phyloP scores from a whole-genome alignment of 2,797 vertebrate species.

The Channallabes apus region DNA sequence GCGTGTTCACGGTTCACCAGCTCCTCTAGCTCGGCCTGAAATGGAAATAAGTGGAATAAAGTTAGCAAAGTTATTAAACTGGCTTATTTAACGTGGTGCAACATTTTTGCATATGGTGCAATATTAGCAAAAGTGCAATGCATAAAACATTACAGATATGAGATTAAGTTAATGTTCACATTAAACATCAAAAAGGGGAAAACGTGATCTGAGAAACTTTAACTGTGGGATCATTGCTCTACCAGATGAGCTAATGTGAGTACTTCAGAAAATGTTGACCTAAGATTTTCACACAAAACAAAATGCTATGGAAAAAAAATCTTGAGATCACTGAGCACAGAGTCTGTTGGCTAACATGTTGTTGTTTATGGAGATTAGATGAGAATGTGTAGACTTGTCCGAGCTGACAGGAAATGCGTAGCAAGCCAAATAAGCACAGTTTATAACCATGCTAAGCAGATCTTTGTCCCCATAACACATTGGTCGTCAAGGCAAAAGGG shows the following conservation, averaged over 20 bases:
- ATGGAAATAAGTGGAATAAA: conserved; percentile 11
- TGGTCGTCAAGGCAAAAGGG: too few species aligned
- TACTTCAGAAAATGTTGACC: not conserved
- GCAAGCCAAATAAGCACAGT: not conserved
- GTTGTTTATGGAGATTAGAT: not conserved
- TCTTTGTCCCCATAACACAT: not conserved
- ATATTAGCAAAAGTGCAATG: not conserved
- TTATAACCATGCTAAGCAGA: not conserved
- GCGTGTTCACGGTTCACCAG: conserved; percentile 81
- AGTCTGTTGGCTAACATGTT: not conserved
- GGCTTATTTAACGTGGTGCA: not conserved
- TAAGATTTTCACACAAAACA: not conserved
- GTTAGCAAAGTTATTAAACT: not conserved
- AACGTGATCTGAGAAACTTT: not conserved
- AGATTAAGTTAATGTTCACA: not conserved
- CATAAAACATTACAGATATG: not conserved
- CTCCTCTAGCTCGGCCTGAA: conserved; percentile 84
- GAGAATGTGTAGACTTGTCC: not conserved
- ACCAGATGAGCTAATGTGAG: not conserved
- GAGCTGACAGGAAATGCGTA: not conserved
- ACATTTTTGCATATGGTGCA: too few species aligned
- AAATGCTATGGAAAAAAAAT: not conserved
- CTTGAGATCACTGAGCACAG: not conserved
- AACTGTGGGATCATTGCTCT: not conserved
- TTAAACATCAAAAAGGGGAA: not conserved